Percentiles rank a stretch among this genome's conserved stretches.
Conservation (phyloP, 1,140 invertebrate species). For the Drosophila bocki region DNA sequence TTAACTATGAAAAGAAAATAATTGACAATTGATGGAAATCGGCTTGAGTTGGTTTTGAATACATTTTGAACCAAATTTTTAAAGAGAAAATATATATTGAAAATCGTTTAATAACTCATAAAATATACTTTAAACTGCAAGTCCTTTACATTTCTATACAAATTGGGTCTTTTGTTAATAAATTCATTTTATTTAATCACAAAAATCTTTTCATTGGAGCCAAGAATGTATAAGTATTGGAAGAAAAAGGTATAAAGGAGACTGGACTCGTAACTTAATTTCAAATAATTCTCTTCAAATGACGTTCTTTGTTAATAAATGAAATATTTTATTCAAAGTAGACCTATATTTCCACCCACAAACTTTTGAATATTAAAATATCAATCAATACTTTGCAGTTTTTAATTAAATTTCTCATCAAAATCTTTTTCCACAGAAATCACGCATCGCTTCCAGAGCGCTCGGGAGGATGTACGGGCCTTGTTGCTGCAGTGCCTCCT, state of each 20-base stretch:
- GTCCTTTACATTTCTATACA: not conserved
- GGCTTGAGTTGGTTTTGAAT: not conserved
- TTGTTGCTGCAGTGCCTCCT: slow-evolving; percentile 95
- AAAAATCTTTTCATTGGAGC: not conserved
- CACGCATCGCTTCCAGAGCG: slow-evolving; percentile 98
- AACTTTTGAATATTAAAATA: not conserved
- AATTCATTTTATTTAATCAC: not conserved
- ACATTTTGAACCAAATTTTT: not conserved
- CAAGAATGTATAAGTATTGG: not conserved
- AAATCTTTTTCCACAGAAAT: slow-evolving; percentile 90
- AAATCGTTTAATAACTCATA: not conserved
- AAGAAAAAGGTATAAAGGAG: not conserved
- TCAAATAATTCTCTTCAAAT: not conserved
- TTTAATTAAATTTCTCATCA: not conserved
- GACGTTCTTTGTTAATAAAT: not conserved
- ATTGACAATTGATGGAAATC: not conserved
- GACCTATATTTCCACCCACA: not conserved
- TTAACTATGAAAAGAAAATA: no score
- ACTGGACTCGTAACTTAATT: not conserved
- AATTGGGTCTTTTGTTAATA: not conserved
- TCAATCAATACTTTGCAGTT: not conserved
- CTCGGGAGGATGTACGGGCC: slow-evolving; percentile 94
- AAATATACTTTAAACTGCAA: not conserved
- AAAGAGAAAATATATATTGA: not conserved
- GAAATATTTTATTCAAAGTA: not conserved